Conservation (phyloP, 2,888 invertebrate species). For the Eristalis arbustorum region DNA sequence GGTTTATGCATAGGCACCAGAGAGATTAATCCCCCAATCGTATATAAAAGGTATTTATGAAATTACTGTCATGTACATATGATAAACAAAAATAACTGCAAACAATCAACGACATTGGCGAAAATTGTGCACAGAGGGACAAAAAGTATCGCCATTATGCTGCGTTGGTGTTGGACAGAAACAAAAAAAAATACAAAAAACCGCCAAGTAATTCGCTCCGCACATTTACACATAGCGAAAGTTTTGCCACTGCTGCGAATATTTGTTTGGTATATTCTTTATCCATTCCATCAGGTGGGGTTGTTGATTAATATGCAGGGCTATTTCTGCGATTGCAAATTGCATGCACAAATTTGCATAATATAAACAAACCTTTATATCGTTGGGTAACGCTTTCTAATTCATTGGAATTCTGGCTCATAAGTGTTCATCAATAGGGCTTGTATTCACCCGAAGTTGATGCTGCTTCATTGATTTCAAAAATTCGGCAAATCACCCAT, state of each 20-base stretch:
- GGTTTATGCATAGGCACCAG: too few relatives aligned
- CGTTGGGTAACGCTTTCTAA: background rate
- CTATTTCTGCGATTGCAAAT: background rate
- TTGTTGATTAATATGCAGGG: background rate
- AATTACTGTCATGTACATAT: background rate
- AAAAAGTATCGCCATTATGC: background rate
- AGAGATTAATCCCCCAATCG: too few relatives aligned
- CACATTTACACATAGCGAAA: background rate
- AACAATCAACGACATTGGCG: background rate
- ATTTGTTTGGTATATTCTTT: background rate
- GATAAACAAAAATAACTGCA: background rate
- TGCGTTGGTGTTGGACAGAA: background rate
- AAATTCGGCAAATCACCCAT: too few relatives aligned
- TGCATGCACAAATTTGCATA: background rate
- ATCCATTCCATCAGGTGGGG: background rate
- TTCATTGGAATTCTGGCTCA: background rate
- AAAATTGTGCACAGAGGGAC: background rate
- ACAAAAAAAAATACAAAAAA: background rate
- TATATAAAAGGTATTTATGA: too few relatives aligned
- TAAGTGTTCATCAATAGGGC: background rate
- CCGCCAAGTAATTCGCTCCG: background rate
- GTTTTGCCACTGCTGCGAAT: background rate
- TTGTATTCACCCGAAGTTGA: background rate
- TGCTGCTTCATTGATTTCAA: too few relatives aligned
- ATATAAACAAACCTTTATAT: background rate